Evolutionary conservation across 2,888 invertebrate species (phyloP).

Genomic region (Morpho deidamia): DNA sequence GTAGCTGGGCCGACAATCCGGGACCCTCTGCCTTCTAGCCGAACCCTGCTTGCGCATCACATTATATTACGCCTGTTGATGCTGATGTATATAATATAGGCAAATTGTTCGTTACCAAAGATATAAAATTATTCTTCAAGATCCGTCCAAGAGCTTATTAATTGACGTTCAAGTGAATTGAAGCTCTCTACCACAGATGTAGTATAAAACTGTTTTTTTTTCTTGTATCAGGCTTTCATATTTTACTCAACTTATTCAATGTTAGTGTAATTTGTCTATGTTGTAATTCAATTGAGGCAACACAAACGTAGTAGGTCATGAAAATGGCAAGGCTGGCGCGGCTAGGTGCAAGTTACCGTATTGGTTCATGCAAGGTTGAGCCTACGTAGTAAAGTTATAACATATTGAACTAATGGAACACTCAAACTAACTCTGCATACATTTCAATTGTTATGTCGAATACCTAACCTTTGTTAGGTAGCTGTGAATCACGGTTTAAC

Average conservation of each 20-base stretch:
- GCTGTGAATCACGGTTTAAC: too few relatives aligned
- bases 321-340: slow-evolving; percentile 45
- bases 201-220: too few relatives aligned
- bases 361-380: slow-evolving; percentile 36
- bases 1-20: slow-evolving; percentile 12
- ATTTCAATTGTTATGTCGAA: neutral
- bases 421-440: neutral
- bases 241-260: neutral
- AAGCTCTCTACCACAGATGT: too few relatives aligned
- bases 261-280: slow-evolving; percentile 25
- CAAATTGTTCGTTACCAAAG: too few relatives aligned
- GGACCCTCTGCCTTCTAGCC: slow-evolving; percentile 26
- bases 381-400: slow-evolving; percentile 7
- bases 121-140: too few relatives aligned
- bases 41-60: too few relatives aligned
- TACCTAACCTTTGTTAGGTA: neutral
- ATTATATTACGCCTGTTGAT: neutral
- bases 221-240: neutral
- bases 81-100: too few relatives aligned
- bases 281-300: slow-evolving; percentile 43
- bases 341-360: slow-evolving; percentile 38
- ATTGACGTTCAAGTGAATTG: too few relatives aligned
- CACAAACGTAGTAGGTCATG: slow-evolving; percentile 42
- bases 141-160: too few relatives aligned
- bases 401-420: slow-evolving; percentile 9